Evolutionary conservation across 1,140 invertebrate genomes (phyloP).

Genomic region (Heliconius congener): DNA sequence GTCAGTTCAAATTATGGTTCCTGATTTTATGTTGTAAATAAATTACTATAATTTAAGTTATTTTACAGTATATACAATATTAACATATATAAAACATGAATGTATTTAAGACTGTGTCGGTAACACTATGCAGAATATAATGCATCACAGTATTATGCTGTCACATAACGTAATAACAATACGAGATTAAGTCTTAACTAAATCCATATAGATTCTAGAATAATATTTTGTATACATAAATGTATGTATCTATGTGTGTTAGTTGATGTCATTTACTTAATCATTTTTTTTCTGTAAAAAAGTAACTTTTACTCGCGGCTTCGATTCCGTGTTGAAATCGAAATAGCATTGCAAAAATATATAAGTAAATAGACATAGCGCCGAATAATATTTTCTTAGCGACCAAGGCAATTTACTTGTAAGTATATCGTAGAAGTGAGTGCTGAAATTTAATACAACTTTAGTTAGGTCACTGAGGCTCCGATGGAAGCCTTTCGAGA

Average conservation of each 20-base stretch:
- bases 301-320: too few species aligned
- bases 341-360: too few species aligned
- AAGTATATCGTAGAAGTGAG: not conserved
- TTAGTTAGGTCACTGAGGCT: constrained; percentile 13
- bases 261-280: too few species aligned
- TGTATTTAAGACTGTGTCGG: not conserved
- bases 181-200: not conserved
- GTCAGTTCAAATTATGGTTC: too few species aligned
- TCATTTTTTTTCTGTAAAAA: too few species aligned
- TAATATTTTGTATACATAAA: not conserved
- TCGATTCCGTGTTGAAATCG: too few species aligned
- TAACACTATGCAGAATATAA: not conserved
- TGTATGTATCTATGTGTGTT: not conserved
- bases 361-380: too few species aligned
- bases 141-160: not conserved
- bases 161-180: not conserved
- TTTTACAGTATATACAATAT: too few species aligned
- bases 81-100: not conserved
- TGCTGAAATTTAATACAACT: constrained; percentile 11
- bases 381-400: not conserved
- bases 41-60: too few species aligned
- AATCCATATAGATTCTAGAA: not conserved
- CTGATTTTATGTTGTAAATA: too few species aligned
- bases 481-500: constrained; percentile 11
- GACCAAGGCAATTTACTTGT: not conserved